A percentile compares a stretch with the other conserved stretches of the same genome.
These are phyloP conservation scores for Erythrocercus mccallii DNA, from an alignment of 2,113 vertebrate genomes.

Conservation along the genomic window DNA sequence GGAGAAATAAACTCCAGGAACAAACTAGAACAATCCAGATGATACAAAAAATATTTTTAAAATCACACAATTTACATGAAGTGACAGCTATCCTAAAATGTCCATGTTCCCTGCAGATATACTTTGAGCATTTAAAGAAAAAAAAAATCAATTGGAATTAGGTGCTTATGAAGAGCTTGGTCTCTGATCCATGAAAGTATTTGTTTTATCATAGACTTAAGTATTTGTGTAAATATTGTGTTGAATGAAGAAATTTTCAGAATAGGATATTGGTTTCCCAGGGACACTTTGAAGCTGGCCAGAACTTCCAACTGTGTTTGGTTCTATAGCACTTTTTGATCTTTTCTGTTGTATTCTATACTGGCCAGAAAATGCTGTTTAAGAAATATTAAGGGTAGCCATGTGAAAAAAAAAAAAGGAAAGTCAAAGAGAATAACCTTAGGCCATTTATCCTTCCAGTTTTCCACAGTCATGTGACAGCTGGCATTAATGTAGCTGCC, in stretches of 20 bases:
- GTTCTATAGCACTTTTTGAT: background rate
- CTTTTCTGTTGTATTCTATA: background rate
- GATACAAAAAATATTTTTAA: background rate
- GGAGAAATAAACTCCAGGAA: background rate
- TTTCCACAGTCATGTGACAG: background rate
- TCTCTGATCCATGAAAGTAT: background rate
- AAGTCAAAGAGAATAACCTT: background rate
- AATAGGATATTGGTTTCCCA: background rate
- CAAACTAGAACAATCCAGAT: background rate
- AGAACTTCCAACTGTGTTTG: background rate
- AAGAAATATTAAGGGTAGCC: background rate
- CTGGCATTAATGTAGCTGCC: background rate
- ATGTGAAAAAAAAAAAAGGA: fast-evolving
- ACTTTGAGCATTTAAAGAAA: background rate
- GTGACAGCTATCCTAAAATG: background rate
- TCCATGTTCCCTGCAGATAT: background rate
- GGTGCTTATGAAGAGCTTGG: background rate
- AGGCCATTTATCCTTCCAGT: background rate
- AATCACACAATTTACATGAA: background rate
- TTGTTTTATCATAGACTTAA: background rate
- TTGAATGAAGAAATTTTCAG: background rate
- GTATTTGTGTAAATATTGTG: background rate
- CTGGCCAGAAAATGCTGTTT: background rate
- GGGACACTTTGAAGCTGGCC: background rate
- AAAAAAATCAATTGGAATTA: background rate